A percentile compares a stretch with the other conserved stretches of the same genome.
phyloP scores from a whole-genome alignment of 2,113 vertebrate genomes.

The Siniperca knerii region DNA sequence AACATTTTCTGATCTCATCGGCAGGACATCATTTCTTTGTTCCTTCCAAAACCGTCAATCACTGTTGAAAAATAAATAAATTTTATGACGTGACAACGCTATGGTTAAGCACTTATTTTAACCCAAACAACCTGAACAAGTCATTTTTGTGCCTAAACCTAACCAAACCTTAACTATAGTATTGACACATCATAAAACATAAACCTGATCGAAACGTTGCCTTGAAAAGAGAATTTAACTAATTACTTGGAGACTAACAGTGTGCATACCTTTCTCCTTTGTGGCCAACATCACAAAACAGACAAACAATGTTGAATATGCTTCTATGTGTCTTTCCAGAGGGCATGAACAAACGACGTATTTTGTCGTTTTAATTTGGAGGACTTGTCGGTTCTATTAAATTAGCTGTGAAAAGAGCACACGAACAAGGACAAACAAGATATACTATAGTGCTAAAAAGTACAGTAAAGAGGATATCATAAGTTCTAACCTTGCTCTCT shows the following conservation, averaged over 20 bases:
- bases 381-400: not conserved
- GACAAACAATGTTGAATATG: not conserved
- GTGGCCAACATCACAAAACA: too few relatives aligned
- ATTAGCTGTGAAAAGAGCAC: not conserved
- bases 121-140: not conserved
- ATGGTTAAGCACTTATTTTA: not conserved
- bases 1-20: not conserved
- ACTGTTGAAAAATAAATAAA: not conserved
- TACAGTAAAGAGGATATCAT: conserved; percentile 44
- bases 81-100: not conserved
- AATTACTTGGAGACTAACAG: too few relatives aligned
- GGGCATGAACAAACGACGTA: not conserved
- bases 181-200: not conserved
- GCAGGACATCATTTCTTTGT: not conserved
- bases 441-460: not conserved
- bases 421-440: conserved; percentile 13
- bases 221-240: too few relatives aligned
- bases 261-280: too few relatives aligned
- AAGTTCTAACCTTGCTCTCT: conserved; percentile 41
- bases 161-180: not conserved
- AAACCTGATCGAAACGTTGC: too few relatives aligned
- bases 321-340: not conserved
- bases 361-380: not conserved
- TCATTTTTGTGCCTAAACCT: not conserved
- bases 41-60: not conserved